A percentile compares a stretch with the other conserved stretches of the same genome.
Conservation (phyloP, 2,797 vertebrate genomes). For the Gymnocypris eckloni region DNA sequence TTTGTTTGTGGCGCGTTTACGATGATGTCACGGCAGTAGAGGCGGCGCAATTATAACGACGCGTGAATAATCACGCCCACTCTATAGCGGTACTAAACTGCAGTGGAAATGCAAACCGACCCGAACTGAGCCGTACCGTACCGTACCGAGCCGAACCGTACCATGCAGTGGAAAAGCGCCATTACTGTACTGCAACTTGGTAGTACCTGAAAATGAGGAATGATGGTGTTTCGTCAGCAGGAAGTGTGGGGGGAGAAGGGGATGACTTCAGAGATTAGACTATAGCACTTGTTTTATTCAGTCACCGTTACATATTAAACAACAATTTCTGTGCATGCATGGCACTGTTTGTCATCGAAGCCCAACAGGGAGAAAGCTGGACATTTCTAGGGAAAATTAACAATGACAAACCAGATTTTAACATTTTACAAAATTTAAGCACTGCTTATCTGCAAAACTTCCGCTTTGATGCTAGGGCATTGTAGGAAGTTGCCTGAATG, state of each 20-base stretch:
- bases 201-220: constrained; percentile 11
- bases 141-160: too few species aligned
- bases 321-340: background rate
- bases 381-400: background rate
- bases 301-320: background rate
- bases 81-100: too few species aligned
- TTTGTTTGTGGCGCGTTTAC: too few species aligned
- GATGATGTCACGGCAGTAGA: too few species aligned
- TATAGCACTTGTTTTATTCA: background rate
- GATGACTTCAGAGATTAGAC: constrained; percentile 2
- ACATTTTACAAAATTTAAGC: background rate
- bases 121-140: too few species aligned
- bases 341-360: background rate
- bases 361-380: background rate
- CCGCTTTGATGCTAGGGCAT: background rate
- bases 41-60: too few species aligned
- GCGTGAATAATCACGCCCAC: too few species aligned
- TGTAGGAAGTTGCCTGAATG: background rate
- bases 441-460: background rate
- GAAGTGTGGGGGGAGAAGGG: constrained; percentile 4
- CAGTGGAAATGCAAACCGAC: too few species aligned
- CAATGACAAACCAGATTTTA: background rate
- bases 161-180: too few species aligned
- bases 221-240: background rate
- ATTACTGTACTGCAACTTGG: background rate